phyloP scores from a whole-genome alignment of 2,113 vertebrate genomes.

The Urocitellus parryii region DNA sequence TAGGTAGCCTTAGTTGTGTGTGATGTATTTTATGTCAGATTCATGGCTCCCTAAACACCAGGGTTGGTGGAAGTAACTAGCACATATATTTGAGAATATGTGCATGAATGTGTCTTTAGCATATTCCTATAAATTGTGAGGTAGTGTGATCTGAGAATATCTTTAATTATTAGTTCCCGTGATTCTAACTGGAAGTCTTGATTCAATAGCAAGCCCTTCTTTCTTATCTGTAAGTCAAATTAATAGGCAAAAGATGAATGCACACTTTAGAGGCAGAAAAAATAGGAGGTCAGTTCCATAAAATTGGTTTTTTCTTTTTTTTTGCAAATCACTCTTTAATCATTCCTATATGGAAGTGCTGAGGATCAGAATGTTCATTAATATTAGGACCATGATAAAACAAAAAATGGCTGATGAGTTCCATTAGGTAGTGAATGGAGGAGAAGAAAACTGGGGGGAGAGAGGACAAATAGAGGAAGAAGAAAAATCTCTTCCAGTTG shows the following conservation, averaged over 20 bases:
- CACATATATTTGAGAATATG: background rate
- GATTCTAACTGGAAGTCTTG: background rate
- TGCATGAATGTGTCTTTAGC: background rate
- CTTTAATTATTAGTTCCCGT: slow-evolving; percentile 21
- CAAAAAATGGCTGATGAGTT: background rate
- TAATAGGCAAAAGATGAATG: background rate
- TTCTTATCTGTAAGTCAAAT: background rate
- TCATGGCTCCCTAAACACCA: background rate
- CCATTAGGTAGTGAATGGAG: background rate
- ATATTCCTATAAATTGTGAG: background rate
- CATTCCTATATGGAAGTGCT: background rate
- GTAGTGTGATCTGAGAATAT: background rate
- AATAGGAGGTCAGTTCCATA: slow-evolving; percentile 14
- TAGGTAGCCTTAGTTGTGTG: background rate
- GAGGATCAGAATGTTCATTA: slow-evolving; percentile 22
- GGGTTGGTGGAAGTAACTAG: background rate
- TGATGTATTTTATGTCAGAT: background rate
- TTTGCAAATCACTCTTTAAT: background rate
- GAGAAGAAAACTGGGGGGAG: background rate
- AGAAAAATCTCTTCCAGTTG: background rate
- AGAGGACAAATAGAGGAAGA: background rate
- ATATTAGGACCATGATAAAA: background rate
- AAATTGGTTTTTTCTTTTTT: slow-evolving; percentile 6
- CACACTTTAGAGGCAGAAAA: background rate
- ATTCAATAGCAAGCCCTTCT: background rate